These are phyloP conservation scores for Hymenopus coronatus DNA, from an alignment of 2,888 invertebrate species.

Conservation along the genomic window DNA sequence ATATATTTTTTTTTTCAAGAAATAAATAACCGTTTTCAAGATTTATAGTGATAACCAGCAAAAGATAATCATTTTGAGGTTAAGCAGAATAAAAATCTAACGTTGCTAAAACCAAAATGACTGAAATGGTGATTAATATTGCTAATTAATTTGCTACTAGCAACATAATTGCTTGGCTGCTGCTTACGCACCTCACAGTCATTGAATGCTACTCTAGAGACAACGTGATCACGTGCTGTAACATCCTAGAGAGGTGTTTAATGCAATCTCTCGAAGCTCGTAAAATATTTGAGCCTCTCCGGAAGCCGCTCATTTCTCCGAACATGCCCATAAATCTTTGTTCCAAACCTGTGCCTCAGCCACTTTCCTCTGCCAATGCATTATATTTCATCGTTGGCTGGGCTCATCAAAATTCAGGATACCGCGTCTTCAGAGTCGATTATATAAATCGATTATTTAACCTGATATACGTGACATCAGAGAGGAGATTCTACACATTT, in stretches of 20 bases:
- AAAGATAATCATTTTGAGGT: no score
- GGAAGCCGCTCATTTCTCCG: neutral
- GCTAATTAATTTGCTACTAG: no score
- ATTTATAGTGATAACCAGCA: no score
- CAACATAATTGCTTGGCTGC: no score
- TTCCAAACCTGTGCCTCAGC: neutral
- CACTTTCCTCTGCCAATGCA: neutral
- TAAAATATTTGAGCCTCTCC: neutral
- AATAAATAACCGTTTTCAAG: no score
- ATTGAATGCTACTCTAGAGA: neutral
- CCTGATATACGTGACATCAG: neutral
- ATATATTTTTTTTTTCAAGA: no score
- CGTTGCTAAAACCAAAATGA: no score
- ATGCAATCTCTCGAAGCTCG: neutral
- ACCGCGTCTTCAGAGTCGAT: neutral
- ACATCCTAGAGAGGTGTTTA: neutral
- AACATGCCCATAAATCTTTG: neutral
- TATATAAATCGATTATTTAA: neutral
- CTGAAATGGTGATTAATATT: no score
- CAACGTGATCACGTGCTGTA: neutral
- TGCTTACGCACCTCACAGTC: no score
- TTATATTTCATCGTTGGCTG: neutral
- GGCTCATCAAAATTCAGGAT: neutral
- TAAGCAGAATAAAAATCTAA: no score
- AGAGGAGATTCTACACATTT: neutral